These are phyloP conservation scores for Jordanella pulchra DNA, from an alignment of 2,797 vertebrate species.

Conservation along the genomic window DNA sequence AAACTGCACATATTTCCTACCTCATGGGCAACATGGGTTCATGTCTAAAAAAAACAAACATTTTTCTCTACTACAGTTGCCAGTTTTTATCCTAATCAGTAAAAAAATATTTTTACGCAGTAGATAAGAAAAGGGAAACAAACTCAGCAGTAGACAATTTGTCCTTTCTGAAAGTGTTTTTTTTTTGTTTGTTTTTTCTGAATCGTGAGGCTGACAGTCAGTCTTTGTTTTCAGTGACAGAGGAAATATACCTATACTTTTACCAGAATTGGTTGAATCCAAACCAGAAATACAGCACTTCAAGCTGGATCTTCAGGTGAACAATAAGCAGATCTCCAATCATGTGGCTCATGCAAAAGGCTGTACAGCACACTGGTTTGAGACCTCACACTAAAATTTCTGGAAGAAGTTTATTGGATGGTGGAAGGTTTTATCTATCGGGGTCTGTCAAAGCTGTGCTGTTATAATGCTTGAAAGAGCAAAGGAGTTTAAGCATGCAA, in stretches of 20 bases:
- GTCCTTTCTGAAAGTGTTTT: not conserved
- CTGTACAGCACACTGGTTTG: not conserved
- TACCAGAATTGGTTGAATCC: conserved; percentile 1
- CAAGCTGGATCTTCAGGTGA: not conserved
- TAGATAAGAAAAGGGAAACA: conserved; percentile 10
- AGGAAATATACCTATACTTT: conserved; percentile 5
- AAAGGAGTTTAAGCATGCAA: too few species aligned
- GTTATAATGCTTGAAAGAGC: not conserved
- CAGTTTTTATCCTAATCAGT: not conserved
- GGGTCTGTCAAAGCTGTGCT: not conserved
- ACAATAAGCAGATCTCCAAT: not conserved
- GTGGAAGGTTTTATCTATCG: not conserved
- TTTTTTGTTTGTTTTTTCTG: too few species aligned
- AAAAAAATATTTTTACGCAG: not conserved
- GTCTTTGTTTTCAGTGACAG: not conserved
- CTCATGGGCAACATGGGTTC: too few species aligned
- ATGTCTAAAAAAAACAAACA: too few species aligned
- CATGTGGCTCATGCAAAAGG: not conserved
- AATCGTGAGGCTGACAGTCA: not conserved
- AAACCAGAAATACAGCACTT: not conserved
- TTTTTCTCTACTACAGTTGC: not conserved
- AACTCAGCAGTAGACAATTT: not conserved
- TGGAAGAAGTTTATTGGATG: not conserved
- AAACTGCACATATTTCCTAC: too few species aligned
- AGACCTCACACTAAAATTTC: not conserved